These are phyloP conservation scores for Achroia grisella DNA, from an alignment of 1,140 invertebrate genomes.

Conservation along the genomic window DNA sequence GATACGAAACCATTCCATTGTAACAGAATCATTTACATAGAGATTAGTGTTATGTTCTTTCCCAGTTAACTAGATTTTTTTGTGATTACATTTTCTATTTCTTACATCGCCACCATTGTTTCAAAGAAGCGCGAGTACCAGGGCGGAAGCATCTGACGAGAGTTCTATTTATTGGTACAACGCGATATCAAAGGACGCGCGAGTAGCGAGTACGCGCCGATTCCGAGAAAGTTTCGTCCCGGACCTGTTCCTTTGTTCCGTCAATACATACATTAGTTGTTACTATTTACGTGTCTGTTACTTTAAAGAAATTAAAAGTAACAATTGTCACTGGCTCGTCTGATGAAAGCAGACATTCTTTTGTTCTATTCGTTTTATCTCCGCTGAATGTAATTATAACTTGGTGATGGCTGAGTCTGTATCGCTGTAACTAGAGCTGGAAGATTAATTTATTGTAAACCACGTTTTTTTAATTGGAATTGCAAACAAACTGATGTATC, in stretches of 20 bases:
- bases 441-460: not conserved
- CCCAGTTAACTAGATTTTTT: constrained; percentile 3
- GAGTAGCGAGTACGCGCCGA: not conserved
- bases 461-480: not conserved
- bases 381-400: too few species aligned
- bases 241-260: constrained; percentile 18
- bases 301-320: constrained; percentile 11
- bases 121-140: constrained; percentile 14
- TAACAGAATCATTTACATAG: constrained; percentile 2
- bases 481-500: too few species aligned
- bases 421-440: too few species aligned
- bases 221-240: constrained; percentile 19
- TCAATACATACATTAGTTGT: constrained; percentile 15
- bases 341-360: too few species aligned
- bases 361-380: too few species aligned
- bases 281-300: constrained; percentile 13
- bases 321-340: too few species aligned
- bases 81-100: constrained; percentile 1
- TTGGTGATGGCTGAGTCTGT: too few species aligned
- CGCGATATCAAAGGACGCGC: constrained; percentile 24
- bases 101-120: constrained; percentile 1
- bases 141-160: constrained; percentile 18
- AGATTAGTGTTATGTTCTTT: constrained; percentile 1
- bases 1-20: constrained; percentile 1
- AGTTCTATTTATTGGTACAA: constrained; percentile 23